phyloP scores from a whole-genome alignment of 1,140 invertebrate genomes.

The Sarcophaga peregrina region DNA sequence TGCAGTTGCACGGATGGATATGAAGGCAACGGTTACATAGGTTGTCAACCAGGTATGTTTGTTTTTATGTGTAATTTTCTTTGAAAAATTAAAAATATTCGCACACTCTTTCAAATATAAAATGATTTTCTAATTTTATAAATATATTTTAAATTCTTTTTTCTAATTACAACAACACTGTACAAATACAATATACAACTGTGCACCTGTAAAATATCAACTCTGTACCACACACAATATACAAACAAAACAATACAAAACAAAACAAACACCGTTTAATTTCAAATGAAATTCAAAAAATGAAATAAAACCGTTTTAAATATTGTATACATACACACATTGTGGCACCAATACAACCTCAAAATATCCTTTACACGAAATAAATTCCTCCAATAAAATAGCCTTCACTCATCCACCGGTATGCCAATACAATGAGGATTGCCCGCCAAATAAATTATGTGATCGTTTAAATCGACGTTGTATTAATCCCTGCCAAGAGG shows the following conservation, averaged over 20 bases:
- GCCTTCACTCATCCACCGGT: constrained; percentile 69
- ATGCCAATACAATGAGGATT: constrained; percentile 91
- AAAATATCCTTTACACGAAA: neutral
- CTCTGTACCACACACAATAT: neutral
- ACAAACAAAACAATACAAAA: neutral
- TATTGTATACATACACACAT: constrained; percentile 29
- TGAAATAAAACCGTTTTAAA: neutral
- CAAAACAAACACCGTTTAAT: neutral
- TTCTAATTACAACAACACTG: constrained; percentile 60
- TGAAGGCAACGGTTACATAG: constrained; percentile 85
- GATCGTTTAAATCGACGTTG: constrained; percentile 84
- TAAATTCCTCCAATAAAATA: constrained; percentile 35
- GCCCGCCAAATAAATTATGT: constrained; percentile 82
- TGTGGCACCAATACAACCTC: neutral
- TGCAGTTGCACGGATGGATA: constrained; percentile 87
- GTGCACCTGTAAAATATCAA: constrained; percentile 30
- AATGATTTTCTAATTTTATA: constrained; percentile 50
- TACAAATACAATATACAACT: constrained; percentile 16
- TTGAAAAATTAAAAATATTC: neutral
- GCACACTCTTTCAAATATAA: constrained; percentile 21
- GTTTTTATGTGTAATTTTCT: neutral
- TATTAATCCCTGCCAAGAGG: constrained; percentile 84
- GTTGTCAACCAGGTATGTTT: constrained; percentile 78
- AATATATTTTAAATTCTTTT: constrained; percentile 51
- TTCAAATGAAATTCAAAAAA: neutral